phyloP scores from a whole-genome alignment of 2,888 invertebrate species.

The Agrochola lota region DNA sequence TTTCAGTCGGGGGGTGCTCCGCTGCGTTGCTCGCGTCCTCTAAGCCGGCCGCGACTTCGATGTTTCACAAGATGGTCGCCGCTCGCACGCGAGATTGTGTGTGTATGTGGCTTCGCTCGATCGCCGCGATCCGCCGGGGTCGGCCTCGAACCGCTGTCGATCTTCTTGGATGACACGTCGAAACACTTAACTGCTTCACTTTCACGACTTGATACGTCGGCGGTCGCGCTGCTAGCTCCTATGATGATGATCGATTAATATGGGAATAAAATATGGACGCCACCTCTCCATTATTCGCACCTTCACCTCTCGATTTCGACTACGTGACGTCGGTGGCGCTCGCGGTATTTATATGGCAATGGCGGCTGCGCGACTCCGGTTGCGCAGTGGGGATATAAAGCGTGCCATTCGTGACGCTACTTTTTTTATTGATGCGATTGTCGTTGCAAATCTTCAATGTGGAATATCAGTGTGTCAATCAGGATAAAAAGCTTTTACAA shows the following conservation, averaged over 20 bases:
- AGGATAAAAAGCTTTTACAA: neutral
- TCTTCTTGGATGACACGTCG: conserved; percentile 89
- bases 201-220: conserved; percentile 86
- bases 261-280: conserved; percentile 85
- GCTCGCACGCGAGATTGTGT: conserved; percentile 75
- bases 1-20: conserved; percentile 64
- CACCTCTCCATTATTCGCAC: conserved; percentile 89
- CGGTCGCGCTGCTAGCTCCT: conserved; percentile 89
- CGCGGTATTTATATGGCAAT: conserved; percentile 82
- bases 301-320: conserved; percentile 89
- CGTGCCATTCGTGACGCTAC: conserved; percentile 62
- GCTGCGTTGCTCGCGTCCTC: conserved; percentile 56
- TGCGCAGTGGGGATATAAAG: conserved; percentile 87
- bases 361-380: conserved; percentile 82
- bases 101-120: conserved; percentile 66
- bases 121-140: conserved; percentile 74
- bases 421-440: conserved; percentile 24
- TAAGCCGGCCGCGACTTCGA: conserved; percentile 78
- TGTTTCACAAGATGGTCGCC: conserved; percentile 86
- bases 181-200: conserved; percentile 87
- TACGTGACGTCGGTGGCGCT: conserved; percentile 86
- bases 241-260: conserved; percentile 84
- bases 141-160: conserved; percentile 88
- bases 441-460: neutral
- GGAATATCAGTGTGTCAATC: too few relatives aligned